Evolutionary conservation across 2,888 invertebrate genomes (phyloP).

Genomic region (Parelbella ahira): DNA sequence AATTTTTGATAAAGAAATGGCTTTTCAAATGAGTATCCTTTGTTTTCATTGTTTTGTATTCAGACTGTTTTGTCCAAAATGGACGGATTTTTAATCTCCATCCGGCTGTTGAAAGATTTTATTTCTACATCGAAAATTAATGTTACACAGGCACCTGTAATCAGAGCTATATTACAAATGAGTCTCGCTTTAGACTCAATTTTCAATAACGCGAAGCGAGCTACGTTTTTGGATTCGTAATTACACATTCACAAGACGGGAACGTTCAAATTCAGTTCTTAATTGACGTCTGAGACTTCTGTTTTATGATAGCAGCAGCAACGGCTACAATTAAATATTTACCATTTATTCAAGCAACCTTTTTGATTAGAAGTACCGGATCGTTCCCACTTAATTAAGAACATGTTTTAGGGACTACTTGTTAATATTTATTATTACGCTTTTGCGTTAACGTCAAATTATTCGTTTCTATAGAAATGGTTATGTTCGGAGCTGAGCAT

Average conservation of each 20-base stretch:
- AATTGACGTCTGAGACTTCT: slow-evolving; percentile 54
- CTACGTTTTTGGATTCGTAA: slow-evolving; percentile 40
- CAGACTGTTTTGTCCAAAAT: slow-evolving; percentile 5
- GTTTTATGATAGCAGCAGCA: slow-evolving; percentile 50
- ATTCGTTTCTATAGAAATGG: slow-evolving; percentile 7
- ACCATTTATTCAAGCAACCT: slow-evolving; percentile 35
- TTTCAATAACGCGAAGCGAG: slow-evolving; percentile 42
- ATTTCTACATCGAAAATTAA: slow-evolving; percentile 18
- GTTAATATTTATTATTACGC: slow-evolving; percentile 14
- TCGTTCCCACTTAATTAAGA: slow-evolving; percentile 41
- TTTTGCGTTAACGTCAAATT: slow-evolving; percentile 14
- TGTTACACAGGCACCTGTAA: slow-evolving; percentile 9
- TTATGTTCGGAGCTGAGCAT: slow-evolving; percentile 5
- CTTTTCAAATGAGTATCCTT: slow-evolving; percentile 21
- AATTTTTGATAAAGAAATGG: slow-evolving; percentile 5
- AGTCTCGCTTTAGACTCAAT: slow-evolving; percentile 33
- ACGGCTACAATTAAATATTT: slow-evolving; percentile 53
- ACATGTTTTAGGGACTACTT: slow-evolving; percentile 25
- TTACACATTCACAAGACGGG: slow-evolving; percentile 52
- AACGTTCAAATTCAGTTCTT: slow-evolving; percentile 46
- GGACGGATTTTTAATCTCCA: slow-evolving; percentile 16
- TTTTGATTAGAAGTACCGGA: slow-evolving; percentile 35
- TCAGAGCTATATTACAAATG: slow-evolving; percentile 24
- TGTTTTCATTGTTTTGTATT: slow-evolving; percentile 19
- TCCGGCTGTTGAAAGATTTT: slow-evolving; percentile 9